Evolutionary conservation across 2,888 invertebrate genomes (phyloP), one percentile per base, ranked within the genome.

Genomic region (Meghimatium bilineatum): DNA sequence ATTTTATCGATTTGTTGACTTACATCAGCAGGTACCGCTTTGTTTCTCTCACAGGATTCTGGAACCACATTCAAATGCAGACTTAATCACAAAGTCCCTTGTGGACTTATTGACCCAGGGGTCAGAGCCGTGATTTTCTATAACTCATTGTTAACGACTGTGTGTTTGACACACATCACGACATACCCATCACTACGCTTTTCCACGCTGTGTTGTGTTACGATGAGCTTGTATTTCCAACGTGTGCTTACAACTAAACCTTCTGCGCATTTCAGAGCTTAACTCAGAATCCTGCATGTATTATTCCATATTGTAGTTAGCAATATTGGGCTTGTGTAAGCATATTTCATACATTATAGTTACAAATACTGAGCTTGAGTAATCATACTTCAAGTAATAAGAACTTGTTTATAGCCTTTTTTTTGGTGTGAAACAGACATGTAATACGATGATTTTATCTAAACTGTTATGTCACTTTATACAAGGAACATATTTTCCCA

Each of bases 141-240:
- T 29, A n/a, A 26, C 67, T 29, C 49, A 44, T 63, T 29, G 67
- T 67, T 20, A 44, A 44, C 32, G n/a, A 79, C 44, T 67, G 79
- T 67, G 67, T 66, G 8, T 67, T 67, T 67, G 26, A 26, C 29
- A 49, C 38, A 17, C 67, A n/a, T 67, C 79, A 79, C 32, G 67
- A 79, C 49, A 79, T 79, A 67, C 67, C 79, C 66, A 79, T 79
- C 79, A 79, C 74, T 71, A 8, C 67, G 49, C 52, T 71, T 6
- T 5, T 44, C 17, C 52, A 14, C 23, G 23, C 32, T 17, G 17
- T 66, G 14, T 29, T 20, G 32, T 29, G 66, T 32, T 32, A 5
- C 29, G 66, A 26, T 26, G 44, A 44, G 12, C 5, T 56, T 23
- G n/a, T 63, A 23, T 63, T 26, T 23, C n/a, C n/a, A n/a, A n/a